Evolutionary conservation across 2,797 vertebrate species (phyloP).

Genomic region (Natrix natrix): DNA sequence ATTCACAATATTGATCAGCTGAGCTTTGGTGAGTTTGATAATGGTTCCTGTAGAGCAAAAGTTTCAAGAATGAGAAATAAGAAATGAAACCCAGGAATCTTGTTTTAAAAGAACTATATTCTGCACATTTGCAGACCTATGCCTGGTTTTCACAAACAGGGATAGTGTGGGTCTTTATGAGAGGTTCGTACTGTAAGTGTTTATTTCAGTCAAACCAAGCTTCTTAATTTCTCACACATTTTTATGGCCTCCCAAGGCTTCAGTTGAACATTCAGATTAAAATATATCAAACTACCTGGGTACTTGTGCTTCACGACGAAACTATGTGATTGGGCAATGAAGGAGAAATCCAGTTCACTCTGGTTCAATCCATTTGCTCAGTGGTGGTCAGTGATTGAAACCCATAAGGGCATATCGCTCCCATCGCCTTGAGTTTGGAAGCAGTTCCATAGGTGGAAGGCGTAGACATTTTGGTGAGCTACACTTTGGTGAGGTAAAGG

Average conservation of each 20-base stretch:
- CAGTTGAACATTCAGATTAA: background rate
- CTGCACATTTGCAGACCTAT: background rate
- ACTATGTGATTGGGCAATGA: too few relatives aligned
- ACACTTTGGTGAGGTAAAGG: too few relatives aligned
- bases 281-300: background rate
- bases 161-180: background rate
- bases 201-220: background rate
- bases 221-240: background rate
- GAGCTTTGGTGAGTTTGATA: background rate
- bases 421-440: too few relatives aligned
- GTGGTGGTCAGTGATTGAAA: too few relatives aligned
- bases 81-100: background rate
- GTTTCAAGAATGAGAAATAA: background rate
- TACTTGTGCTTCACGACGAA: too few relatives aligned
- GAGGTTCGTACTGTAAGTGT: background rate
- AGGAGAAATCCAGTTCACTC: too few relatives aligned
- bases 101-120: background rate
- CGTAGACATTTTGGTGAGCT: too few relatives aligned
- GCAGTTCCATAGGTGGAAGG: too few relatives aligned
- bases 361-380: too few relatives aligned
- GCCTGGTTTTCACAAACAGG: background rate
- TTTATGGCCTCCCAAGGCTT: background rate
- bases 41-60: background rate
- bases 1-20: background rate
- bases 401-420: too few relatives aligned